Base-by-base conservation (phyloP, 2,113 vertebrate genomes). In the Stigmatopora argus region DNA sequence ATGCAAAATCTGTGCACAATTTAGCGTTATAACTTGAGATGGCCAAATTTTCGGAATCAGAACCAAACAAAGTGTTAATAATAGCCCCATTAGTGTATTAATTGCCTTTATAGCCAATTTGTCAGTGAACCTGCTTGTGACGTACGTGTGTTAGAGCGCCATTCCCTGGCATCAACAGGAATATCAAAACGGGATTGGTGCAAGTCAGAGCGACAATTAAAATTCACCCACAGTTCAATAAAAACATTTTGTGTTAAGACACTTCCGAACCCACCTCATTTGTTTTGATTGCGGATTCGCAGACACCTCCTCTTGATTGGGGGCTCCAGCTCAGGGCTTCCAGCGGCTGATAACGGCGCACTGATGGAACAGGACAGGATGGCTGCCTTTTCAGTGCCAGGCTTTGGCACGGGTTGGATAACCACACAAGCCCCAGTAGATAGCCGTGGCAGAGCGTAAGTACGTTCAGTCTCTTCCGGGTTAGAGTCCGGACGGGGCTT, bases 261-360 rank as follows among this genome's bases (percentile, higher is more conserved):
- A 38, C 14, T 4, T 53, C 19, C 7, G 5, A 63, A 70, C 78
- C 44, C 23, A 87, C 86, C 83, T 91, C 75, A 99, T 92, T 99
- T 98, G 93, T 99, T 99, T 91, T 99, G 97, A 94, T 99, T 99
- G 94, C 96, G 94, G 89, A 98, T 99, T 91, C 97, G 96, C 92
- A 99, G 94, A 87, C 97, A 99, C 92, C 97, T 96, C 90, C 97
- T 94, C 92, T 99, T 99, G 85, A 97, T 86, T 7, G 95, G 94
- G 49, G 96, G 97, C 90, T 98, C 94, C 82, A 96, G 90, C 88
- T 99, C 97, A 46, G 96, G 92, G 73, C 94, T 92, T 83, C 94
- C 94, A 18, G 93, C 87, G 79, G 90, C 88, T 78, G 96, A 91
- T 73, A 98, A 90, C n/a, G 96, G 90, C 72, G 94, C 87, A 72